phyloP scores from a whole-genome alignment of 2,113 vertebrate genomes.

The Orycteropus afer region DNA sequence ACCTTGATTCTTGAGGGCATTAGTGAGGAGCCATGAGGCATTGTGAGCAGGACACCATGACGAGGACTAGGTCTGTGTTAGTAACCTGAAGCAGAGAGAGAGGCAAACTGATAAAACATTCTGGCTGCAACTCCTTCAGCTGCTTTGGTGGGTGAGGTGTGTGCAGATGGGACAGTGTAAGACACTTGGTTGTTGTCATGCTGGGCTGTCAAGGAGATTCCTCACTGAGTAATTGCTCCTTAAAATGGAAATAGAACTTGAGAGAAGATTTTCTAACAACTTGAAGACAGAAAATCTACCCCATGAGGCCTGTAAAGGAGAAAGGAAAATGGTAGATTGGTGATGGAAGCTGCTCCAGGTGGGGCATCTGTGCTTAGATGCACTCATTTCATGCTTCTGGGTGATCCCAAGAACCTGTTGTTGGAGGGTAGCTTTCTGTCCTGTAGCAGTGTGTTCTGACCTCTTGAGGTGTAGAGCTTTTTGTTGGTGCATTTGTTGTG shows the following conservation, averaged over 20 bases:
- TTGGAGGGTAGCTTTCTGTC: background rate
- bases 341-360: background rate
- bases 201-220: background rate
- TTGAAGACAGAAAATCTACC: background rate
- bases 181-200: background rate
- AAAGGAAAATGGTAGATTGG: background rate
- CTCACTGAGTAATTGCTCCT: constrained; percentile 11
- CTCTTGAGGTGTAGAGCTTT: background rate
- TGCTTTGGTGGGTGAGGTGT: background rate
- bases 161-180: background rate
- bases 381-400: background rate
- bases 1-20: background rate
- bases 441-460: background rate
- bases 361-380: background rate
- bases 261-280: background rate
- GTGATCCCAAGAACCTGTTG: background rate
- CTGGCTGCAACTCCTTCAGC: background rate
- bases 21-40: background rate
- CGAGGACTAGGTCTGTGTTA: background rate
- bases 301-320: background rate
- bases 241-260: background rate
- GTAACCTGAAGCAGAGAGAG: background rate
- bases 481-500: background rate
- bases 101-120: rapidly evolving
- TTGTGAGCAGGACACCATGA: background rate